Base-by-base conservation (phyloP, 2,888 invertebrate species). In the Prenolepis imparis region DNA sequence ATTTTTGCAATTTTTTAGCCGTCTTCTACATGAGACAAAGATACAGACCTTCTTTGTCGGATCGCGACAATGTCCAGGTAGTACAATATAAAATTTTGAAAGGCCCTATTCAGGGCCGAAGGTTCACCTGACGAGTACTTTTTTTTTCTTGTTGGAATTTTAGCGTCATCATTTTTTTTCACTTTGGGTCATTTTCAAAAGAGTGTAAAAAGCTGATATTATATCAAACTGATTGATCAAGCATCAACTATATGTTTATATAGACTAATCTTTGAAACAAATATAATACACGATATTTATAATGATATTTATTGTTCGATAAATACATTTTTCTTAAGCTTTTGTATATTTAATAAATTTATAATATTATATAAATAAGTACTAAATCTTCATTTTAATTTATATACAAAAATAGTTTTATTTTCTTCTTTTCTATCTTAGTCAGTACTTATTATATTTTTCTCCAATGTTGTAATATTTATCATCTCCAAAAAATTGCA, bases 81-180 rank as follows among this genome's bases (percentile, higher is more conserved):
- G 41, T 57, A 28, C 66, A 80, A 44, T 78, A 28, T 63, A 57
- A 39, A 57, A 12, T 21, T 59, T 41, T 28, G 72, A 75, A 70
- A 59, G 83, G 41, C 68, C 44, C 55, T 78, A 87, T 90, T 89
- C 90, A 89, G 85, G 87, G 82, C 59, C 81, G 63, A 85, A 84
- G 86, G 84, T 87, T 87, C 48, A 83, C 81, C 28, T 63, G 68
- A n/a, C 21, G 81, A 84, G 86, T 84, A 75, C 44, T 72, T 66
- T 66, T 59, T 84, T 84, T 75, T 81, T 66, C 44, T 57, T 48
- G 32, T 24, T 61, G n/a, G 64, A 52, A 55, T 44, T 55, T 63
- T 52, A 77, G 68, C 82, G 32, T 59, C 57, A 61, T 61, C 66
- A 48, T 85, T 84, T 82, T 82, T 88, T 84, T 81, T 61, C 80